These are phyloP conservation scores for Psettodes erumei DNA, from an alignment of 2,113 vertebrate genomes.

Conservation along the genomic window DNA sequence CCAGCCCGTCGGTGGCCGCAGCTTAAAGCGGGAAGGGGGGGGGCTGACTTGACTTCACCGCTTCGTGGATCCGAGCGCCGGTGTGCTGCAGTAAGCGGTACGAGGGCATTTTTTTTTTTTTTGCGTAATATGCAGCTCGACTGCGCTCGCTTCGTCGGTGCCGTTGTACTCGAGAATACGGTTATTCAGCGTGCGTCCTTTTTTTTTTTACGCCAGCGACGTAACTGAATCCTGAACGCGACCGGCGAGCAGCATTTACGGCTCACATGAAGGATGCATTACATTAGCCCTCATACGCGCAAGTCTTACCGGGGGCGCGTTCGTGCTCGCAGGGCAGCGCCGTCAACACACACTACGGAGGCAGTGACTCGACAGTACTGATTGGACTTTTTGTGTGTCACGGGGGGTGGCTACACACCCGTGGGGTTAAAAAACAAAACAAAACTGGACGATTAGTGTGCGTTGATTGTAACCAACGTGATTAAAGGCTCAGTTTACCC, in stretches of 20 bases:
- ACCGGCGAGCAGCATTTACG: slow-evolving; percentile 15
- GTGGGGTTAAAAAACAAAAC: background rate
- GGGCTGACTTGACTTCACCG: too few species aligned
- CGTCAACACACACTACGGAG: slow-evolving; percentile 3
- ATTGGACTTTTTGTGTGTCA: background rate
- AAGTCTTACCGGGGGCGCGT: background rate
- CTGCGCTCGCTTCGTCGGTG: background rate
- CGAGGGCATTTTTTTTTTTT: background rate
- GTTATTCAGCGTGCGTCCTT: background rate
- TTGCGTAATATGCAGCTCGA: background rate
- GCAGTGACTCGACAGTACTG: slow-evolving; percentile 9
- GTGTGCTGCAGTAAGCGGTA: background rate
- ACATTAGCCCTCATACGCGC: background rate
- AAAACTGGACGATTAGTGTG: slow-evolving; percentile 18
- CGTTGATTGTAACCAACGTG: background rate
- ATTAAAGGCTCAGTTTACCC: slow-evolving; percentile 13
- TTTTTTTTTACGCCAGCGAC: background rate
- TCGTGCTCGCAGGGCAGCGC: background rate
- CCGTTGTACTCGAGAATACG: background rate
- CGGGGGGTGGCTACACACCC: slow-evolving; percentile 21
- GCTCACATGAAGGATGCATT: slow-evolving; percentile 11
- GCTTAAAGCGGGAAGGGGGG: too few species aligned
- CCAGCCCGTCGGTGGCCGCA: too few species aligned
- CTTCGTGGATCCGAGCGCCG: background rate
- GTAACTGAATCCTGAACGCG: slow-evolving; percentile 13